Conservation (phyloP, 2,113 vertebrate genomes). For the Aphyosemion australe region DNA sequence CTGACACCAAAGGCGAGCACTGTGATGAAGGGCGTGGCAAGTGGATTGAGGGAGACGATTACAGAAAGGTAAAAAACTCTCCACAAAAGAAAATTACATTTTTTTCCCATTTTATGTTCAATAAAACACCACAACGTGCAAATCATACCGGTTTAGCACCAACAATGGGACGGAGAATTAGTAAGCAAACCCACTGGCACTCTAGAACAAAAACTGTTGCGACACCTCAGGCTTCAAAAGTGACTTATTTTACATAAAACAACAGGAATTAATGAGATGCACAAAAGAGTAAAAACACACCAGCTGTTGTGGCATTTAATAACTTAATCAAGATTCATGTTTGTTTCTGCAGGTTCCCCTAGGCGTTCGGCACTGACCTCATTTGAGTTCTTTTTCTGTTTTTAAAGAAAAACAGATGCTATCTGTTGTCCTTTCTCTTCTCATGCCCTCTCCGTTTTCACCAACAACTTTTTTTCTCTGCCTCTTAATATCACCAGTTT, state of each 20-base stretch:
- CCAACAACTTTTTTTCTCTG: constrained; percentile 26
- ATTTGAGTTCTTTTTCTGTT: constrained; percentile 14
- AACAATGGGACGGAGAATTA: neutral
- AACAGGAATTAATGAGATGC: neutral
- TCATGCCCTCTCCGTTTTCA: constrained; percentile 18
- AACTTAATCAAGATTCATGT: constrained; percentile 23
- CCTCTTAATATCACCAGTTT: constrained; percentile 55
- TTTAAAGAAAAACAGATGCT: too few species aligned
- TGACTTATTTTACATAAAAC: constrained; percentile 23
- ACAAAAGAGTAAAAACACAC: neutral
- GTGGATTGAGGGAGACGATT: constrained; percentile 97
- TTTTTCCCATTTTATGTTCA: neutral
- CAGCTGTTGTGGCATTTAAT: constrained; percentile 38
- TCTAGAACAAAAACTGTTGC: neutral
- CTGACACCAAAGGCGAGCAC: constrained; percentile 98
- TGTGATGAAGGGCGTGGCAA: constrained; percentile 94
- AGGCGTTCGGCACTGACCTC: constrained; percentile 36
- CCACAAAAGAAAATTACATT: neutral
- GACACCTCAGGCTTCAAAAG: constrained; percentile 26
- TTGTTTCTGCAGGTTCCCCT: constrained; percentile 28
- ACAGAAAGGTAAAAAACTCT: constrained; percentile 82
- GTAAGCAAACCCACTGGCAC: constrained; percentile 2
- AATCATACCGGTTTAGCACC: neutral
- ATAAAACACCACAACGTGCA: neutral
- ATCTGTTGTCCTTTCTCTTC: constrained; percentile 9